phyloP scores from a whole-genome alignment of 2,888 invertebrate genomes.

The Synergus japonicus region DNA sequence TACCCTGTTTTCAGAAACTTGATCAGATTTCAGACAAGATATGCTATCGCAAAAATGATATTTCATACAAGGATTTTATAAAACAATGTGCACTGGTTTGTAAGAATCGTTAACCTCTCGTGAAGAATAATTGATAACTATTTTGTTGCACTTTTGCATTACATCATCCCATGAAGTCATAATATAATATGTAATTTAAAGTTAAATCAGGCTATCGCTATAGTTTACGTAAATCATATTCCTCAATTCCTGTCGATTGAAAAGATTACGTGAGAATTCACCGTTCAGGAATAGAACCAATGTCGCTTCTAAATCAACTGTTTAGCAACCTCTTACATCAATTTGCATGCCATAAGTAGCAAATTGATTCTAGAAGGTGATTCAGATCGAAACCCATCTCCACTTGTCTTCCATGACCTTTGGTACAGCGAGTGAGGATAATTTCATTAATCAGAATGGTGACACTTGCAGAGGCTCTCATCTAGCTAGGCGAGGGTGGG shows the following conservation, averaged over 20 bases:
- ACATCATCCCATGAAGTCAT: too few relatives aligned
- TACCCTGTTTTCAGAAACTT: too few relatives aligned
- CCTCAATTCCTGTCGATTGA: too few relatives aligned
- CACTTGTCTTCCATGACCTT: conserved; percentile 8
- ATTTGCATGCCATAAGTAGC: neutral
- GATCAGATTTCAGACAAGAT: too few relatives aligned
- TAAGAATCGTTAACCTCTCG: neutral
- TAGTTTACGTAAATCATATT: too few relatives aligned
- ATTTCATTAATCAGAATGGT: neutral
- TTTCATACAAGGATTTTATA: neutral
- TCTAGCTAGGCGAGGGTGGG: conserved; percentile 45
- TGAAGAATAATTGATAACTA: too few relatives aligned
- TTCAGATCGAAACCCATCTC: conserved; percentile 27
- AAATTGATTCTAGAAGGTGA: conserved; percentile 3
- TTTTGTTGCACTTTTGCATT: too few relatives aligned
- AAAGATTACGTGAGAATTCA: neutral
- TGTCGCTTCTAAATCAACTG: neutral
- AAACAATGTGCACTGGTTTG: neutral
- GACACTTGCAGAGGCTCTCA: conserved; percentile 15
- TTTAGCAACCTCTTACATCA: neutral
- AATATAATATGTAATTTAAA: too few relatives aligned
- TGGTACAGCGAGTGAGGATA: conserved; percentile 12
- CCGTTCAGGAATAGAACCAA: neutral
- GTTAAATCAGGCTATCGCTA: too few relatives aligned
- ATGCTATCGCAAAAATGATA: too few relatives aligned